Conservation (phyloP, 2,113 vertebrate genomes). For the Entomyzon cyanotis region DNA sequence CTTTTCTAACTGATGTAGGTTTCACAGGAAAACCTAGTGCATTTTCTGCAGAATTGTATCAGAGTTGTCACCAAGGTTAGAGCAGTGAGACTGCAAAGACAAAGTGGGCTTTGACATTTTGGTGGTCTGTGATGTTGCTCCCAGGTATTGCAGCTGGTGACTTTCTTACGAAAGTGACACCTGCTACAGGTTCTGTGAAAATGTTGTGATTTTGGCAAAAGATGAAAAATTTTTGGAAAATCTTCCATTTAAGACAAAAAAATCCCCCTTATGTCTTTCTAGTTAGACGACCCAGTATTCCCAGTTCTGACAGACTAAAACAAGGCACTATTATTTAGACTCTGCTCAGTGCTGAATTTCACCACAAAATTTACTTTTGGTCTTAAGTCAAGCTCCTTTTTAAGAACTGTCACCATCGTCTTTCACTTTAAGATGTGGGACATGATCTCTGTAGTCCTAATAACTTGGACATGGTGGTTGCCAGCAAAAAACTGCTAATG, state of each 20-base stretch:
- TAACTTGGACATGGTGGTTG: background rate
- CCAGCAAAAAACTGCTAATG: background rate
- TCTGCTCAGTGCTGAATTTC: background rate
- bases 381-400: background rate
- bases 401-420: background rate
- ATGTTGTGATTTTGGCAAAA: background rate
- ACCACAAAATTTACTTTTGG: background rate
- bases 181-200: background rate
- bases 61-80: background rate
- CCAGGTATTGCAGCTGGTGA: background rate
- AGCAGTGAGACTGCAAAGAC: background rate
- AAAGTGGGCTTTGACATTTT: background rate
- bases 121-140: background rate
- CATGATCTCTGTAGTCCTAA: background rate
- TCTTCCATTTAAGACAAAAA: background rate
- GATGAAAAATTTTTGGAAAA: background rate
- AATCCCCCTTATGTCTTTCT: background rate
- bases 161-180: background rate
- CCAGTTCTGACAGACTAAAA: background rate
- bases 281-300: background rate
- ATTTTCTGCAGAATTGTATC: background rate
- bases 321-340: background rate
- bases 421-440: background rate
- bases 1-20: background rate
- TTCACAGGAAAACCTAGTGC: background rate